Evolutionary conservation across 1,140 invertebrate species (phyloP).

Genomic region (Geopemphigus sp.): DNA sequence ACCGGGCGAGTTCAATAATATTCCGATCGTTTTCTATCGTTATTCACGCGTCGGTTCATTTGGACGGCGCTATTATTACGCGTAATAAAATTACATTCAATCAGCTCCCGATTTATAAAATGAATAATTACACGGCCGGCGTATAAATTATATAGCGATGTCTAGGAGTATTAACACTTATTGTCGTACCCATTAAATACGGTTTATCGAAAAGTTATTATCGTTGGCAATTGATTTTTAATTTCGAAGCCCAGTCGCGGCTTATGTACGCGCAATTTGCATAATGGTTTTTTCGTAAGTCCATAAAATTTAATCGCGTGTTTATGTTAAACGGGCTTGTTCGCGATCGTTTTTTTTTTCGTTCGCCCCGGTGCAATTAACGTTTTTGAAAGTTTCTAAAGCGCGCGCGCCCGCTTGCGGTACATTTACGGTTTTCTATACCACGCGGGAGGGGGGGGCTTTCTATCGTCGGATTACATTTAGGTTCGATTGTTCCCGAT

Average conservation of each 20-base stretch:
- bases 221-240: conserved; percentile 36
- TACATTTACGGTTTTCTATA: background rate
- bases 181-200: conserved; percentile 4
- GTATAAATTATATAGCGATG: background rate
- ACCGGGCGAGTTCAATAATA: background rate
- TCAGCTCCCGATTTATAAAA: background rate
- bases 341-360: background rate
- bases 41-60: background rate
- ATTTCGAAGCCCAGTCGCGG: background rate
- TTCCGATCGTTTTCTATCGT: background rate
- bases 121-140: background rate
- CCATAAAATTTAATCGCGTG: conserved; percentile 22
- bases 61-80: background rate
- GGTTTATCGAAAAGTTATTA: background rate
- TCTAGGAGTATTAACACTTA: background rate
- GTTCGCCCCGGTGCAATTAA: background rate
- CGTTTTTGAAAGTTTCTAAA: conserved; percentile 15
- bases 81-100: conserved; percentile 7
- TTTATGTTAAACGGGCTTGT: background rate
- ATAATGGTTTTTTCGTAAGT: conserved; percentile 17
- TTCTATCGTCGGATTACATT: no score
- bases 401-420: background rate
- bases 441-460: no score
- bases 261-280: conserved; percentile 9
- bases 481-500: no score